These are phyloP conservation scores for Orthonyx spaldingii DNA, from an alignment of 2,113 vertebrate genomes.

Conservation along the genomic window DNA sequence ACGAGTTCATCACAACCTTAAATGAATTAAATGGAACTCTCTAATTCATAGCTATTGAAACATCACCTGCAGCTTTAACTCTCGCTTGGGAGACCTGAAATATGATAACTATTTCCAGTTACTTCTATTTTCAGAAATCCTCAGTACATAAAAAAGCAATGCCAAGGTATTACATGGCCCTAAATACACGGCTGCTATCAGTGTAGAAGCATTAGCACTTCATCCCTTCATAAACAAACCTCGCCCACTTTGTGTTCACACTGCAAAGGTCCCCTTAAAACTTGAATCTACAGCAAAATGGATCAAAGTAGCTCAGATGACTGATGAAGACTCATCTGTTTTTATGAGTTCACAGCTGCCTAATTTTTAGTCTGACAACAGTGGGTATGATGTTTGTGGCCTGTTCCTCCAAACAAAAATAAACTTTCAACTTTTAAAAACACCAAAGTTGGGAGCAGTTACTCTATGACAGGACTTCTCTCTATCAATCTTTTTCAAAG, in stretches of 20 bases:
- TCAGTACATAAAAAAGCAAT: neutral
- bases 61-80: constrained; percentile 45
- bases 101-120: constrained; percentile 23
- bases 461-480: neutral
- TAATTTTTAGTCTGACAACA: neutral
- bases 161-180: neutral
- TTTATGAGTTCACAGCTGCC: neutral
- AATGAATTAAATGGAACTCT: constrained; percentile 33
- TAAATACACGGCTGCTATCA: neutral
- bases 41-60: constrained; percentile 22
- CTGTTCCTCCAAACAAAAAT: neutral
- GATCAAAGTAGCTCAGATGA: neutral
- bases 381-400: neutral
- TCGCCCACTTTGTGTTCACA: neutral
- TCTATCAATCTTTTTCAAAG: neutral
- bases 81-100: constrained; percentile 41
- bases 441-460: neutral
- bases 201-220: neutral
- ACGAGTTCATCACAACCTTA: constrained; percentile 10
- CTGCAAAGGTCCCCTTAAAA: neutral
- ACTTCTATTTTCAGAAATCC: constrained; percentile 46
- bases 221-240: neutral
- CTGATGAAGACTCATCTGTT: neutral
- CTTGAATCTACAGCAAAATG: neutral
- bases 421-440: neutral